Evolutionary conservation across 2,113 vertebrate species (phyloP).

Genomic region (Oryzias javanicus): DNA sequence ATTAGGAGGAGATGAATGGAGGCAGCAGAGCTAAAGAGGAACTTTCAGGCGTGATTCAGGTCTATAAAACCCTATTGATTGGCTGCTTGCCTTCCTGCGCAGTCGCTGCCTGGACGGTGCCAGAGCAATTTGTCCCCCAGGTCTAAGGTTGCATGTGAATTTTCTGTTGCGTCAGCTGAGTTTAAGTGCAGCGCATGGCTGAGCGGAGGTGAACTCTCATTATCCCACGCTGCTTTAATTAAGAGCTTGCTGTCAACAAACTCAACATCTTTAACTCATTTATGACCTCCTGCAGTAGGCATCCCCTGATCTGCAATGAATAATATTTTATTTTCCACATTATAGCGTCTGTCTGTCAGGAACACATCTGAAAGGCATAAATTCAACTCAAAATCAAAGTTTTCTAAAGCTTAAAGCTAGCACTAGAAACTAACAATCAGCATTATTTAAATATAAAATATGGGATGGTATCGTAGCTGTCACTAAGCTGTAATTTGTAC

Average conservation of each 20-base stretch:
- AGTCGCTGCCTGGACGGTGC: slow-evolving; percentile 52
- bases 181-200: slow-evolving; percentile 56
- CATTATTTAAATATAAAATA: not conserved
- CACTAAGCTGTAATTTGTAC: not conserved
- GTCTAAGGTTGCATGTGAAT: slow-evolving; percentile 63
- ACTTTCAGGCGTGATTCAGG: slow-evolving; percentile 58
- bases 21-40: slow-evolving; percentile 39
- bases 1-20: slow-evolving; percentile 45
- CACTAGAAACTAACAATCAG: slow-evolving; percentile 6
- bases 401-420: slow-evolving; percentile 6
- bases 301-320: slow-evolving; percentile 26
- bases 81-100: slow-evolving; percentile 47
- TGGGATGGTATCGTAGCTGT: not conserved
- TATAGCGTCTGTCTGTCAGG: slow-evolving; percentile 15
- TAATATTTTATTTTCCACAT: slow-evolving; percentile 42
- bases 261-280: slow-evolving; percentile 57
- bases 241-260: slow-evolving; percentile 53
- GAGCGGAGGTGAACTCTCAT: slow-evolving; percentile 64
- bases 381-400: slow-evolving; percentile 9
- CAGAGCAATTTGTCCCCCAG: slow-evolving; percentile 53
- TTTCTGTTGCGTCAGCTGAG: slow-evolving; percentile 74
- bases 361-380: slow-evolving; percentile 26
- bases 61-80: slow-evolving; percentile 72
- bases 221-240: slow-evolving; percentile 64
- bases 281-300: slow-evolving; percentile 43